Conservation (phyloP, 2,113 vertebrate species). For the Cromileptes altivelis region DNA sequence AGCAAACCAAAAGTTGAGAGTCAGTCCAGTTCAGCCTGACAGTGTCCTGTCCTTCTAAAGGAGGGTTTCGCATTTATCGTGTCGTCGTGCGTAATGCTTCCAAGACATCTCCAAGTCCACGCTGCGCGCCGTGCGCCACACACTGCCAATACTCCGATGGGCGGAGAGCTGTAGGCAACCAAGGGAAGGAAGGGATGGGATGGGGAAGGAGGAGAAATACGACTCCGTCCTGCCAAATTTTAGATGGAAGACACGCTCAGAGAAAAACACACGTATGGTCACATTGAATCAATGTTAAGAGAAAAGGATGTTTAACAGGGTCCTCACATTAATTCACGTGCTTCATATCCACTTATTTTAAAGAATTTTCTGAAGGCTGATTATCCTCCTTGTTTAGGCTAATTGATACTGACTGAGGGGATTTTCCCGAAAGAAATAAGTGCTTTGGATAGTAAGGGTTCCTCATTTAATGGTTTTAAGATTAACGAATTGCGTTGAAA, state of each 20-base stretch:
- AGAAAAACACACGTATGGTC: constrained; percentile 16
- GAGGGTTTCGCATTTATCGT: constrained; percentile 3
- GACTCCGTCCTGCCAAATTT: constrained; percentile 35
- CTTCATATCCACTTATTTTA: not conserved
- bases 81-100: constrained; percentile 63
- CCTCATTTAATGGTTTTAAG: not conserved
- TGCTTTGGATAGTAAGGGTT: not conserved
- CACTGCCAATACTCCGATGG: constrained; percentile 39
- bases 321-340: not conserved
- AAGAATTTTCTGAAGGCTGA: not conserved
- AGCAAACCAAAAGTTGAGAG: constrained; percentile 18
- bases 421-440: not conserved
- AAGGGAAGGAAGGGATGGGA: constrained; percentile 31
- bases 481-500: not conserved
- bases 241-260: constrained; percentile 13
- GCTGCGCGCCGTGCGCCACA: constrained; percentile 58
- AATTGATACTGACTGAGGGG: not conserved
- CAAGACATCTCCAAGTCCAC: constrained; percentile 71
- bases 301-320: not conserved
- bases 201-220: constrained; percentile 52
- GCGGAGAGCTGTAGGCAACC: constrained; percentile 48
- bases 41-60: constrained; percentile 9
- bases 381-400: not conserved
- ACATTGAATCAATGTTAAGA: constrained; percentile 7
- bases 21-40: not conserved